Evolutionary conservation across 2,797 vertebrate genomes (phyloP).

Genomic region (Sebastes umbrosus): DNA sequence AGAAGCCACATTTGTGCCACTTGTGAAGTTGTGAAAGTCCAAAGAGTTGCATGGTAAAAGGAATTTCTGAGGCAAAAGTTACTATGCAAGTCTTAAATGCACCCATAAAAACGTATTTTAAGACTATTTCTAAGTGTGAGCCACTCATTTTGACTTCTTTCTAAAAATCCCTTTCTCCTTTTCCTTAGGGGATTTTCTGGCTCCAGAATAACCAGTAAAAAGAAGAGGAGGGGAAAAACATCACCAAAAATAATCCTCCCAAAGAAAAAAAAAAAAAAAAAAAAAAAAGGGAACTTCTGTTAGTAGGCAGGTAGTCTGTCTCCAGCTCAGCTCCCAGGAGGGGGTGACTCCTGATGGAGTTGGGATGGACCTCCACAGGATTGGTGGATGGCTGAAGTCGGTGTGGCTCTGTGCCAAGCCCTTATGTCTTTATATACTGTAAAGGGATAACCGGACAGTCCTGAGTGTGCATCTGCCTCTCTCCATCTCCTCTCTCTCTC

Average conservation of each 20-base stretch:
- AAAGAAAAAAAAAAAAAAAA: slow-evolving; percentile 45
- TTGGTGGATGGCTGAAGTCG: slow-evolving; percentile 83
- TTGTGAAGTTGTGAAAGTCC: slow-evolving; percentile 64
- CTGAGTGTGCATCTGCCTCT: slow-evolving; percentile 79
- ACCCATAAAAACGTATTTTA: slow-evolving; percentile 82
- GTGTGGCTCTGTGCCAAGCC: slow-evolving; percentile 82
- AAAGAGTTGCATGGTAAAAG: slow-evolving; percentile 56
- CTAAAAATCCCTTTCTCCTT: slow-evolving; percentile 70
- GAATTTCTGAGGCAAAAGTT: slow-evolving; percentile 67
- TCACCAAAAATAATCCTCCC: slow-evolving; percentile 65
- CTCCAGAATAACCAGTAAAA: slow-evolving; percentile 68
- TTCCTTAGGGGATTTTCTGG: slow-evolving; percentile 61
- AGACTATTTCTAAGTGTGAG: slow-evolving; percentile 62
- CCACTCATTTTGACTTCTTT: slow-evolving; percentile 76
- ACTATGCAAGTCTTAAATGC: slow-evolving; percentile 72
- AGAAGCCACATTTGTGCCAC: slow-evolving; percentile 46
- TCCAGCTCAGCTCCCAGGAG: slow-evolving; percentile 63
- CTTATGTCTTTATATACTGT: slow-evolving; percentile 89
- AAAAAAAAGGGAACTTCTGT: slow-evolving; percentile 35
- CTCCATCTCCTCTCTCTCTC: slow-evolving; percentile 57
- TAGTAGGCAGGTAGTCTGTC: slow-evolving; percentile 82
- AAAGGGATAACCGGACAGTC: slow-evolving; percentile 83
- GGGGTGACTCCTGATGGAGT: slow-evolving; percentile 77
- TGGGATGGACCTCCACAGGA: slow-evolving; percentile 83
- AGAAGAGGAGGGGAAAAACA: slow-evolving; percentile 71